Percentiles rank a stretch among this genome's conserved stretches.
These are phyloP conservation scores for Candoia aspera DNA, from an alignment of 2,113 vertebrate species.

Conservation along the genomic window DNA sequence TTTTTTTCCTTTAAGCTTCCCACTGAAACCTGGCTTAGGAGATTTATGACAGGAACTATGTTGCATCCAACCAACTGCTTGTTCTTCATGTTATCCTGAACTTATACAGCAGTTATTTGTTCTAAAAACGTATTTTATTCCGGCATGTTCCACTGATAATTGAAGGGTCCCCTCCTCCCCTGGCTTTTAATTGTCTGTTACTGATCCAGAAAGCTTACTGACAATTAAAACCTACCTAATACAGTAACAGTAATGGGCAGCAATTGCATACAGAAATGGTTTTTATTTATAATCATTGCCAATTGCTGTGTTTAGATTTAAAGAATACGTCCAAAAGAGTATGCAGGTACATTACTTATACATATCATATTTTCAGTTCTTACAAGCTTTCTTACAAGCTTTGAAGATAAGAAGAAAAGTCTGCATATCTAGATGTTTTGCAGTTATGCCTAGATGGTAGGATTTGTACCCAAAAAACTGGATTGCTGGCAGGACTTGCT, in stretches of 20 bases:
- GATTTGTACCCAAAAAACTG: not conserved
- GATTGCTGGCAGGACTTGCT: not conserved
- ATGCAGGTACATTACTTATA: conserved; percentile 37
- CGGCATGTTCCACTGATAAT: not conserved
- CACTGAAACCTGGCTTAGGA: not conserved
- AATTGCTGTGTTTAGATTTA: conserved; percentile 44
- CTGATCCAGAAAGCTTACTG: conserved; percentile 34
- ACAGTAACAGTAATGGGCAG: conserved; percentile 48
- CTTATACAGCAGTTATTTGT: conserved; percentile 21
- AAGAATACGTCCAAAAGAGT: conserved; percentile 58
- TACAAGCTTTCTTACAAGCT: conserved; percentile 39
- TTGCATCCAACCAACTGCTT: conserved; percentile 38
- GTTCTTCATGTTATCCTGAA: conserved; percentile 46
- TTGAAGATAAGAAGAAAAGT: conserved; percentile 48
- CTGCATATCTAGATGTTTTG: conserved; percentile 47
- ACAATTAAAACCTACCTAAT: conserved; percentile 19
- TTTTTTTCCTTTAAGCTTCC: not conserved
- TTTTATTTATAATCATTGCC: conserved; percentile 47
- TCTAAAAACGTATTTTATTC: conserved; percentile 49
- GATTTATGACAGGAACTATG: conserved; percentile 40
- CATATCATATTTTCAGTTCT: conserved; percentile 44
- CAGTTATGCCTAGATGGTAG: conserved; percentile 38
- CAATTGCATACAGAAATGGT: conserved; percentile 51
- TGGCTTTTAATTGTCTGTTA: conserved; percentile 16
- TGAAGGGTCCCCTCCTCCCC: not conserved